A percentile compares a stretch with the other conserved stretches of the same genome.
These are phyloP conservation scores for Reticulitermes speratus DNA, from an alignment of 1,140 invertebrate genomes.

Conservation along the genomic window DNA sequence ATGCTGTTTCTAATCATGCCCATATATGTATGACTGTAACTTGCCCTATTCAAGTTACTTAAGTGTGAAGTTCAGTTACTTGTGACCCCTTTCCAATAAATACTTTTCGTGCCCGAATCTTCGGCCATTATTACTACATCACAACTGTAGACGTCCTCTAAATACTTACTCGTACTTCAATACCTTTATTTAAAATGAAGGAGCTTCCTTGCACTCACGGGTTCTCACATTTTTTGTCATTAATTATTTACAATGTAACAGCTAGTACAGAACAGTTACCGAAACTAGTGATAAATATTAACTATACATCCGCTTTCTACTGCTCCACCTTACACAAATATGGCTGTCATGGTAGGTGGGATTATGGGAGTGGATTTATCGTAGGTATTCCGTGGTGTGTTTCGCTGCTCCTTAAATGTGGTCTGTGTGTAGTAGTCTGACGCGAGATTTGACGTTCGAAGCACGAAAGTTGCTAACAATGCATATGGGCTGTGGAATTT, in stretches of 20 bases:
- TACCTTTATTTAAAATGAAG: background rate
- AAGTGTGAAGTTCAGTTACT: background rate
- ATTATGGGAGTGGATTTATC: background rate
- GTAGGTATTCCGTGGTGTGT: background rate
- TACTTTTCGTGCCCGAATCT: background rate
- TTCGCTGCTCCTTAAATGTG: background rate
- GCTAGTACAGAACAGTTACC: background rate
- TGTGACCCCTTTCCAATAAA: background rate
- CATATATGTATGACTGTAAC: background rate
- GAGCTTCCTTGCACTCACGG: background rate
- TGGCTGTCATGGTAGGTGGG: background rate
- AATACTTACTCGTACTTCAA: background rate
- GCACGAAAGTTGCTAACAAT: too few species aligned
- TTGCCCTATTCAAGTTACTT: background rate
- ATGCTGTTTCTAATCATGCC: background rate
- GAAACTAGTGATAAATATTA: background rate
- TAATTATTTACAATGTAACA: background rate
- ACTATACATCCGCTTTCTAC: slow-evolving; percentile 10
- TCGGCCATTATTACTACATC: background rate
- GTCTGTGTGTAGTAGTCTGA: background rate
- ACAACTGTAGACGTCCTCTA: background rate
- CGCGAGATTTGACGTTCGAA: background rate
- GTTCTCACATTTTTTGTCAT: slow-evolving; percentile 1
- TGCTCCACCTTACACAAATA: slow-evolving; percentile 2
- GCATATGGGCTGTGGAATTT: too few species aligned